phyloP scores from a whole-genome alignment of 2,113 vertebrate species.

The Tylochromis polylepis region DNA sequence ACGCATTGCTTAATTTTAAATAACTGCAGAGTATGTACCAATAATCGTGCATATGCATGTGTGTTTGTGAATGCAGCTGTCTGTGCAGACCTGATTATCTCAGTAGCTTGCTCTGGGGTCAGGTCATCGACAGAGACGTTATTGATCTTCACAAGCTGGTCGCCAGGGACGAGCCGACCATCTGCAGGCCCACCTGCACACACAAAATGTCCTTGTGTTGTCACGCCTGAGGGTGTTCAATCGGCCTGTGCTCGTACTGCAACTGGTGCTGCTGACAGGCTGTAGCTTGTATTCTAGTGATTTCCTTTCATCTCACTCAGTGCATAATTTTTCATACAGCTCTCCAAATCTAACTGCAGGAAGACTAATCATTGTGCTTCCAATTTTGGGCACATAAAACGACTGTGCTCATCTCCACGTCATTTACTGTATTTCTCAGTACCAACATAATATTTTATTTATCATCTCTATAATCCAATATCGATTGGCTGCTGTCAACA shows the following conservation, averaged over 20 bases:
- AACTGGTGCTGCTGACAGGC: background rate
- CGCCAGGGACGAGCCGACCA: slow-evolving; percentile 86
- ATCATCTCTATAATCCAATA: background rate
- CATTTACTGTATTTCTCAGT: background rate
- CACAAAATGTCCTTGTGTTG: slow-evolving; percentile 49
- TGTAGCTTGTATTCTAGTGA: background rate
- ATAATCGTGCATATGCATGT: background rate
- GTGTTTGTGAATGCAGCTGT: background rate
- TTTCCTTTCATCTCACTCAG: slow-evolving; percentile 31
- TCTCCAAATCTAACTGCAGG: background rate
- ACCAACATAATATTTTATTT: background rate
- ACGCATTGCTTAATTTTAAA: background rate
- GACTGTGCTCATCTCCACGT: background rate
- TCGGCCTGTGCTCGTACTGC: background rate
- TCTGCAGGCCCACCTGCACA: slow-evolving; percentile 85
- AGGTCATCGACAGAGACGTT: slow-evolving; percentile 74
- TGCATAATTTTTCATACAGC: background rate
- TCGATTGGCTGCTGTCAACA: rapidly evolving
- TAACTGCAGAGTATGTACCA: background rate
- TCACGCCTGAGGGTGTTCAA: slow-evolving; percentile 4
- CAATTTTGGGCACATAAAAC: background rate
- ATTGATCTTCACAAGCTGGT: slow-evolving; percentile 89
- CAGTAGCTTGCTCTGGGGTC: slow-evolving; percentile 77
- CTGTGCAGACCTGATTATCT: slow-evolving; percentile 84
- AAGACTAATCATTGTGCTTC: background rate